phyloP scores from a whole-genome alignment of 2,113 vertebrate species.

The Phrynosoma blainvillii region DNA sequence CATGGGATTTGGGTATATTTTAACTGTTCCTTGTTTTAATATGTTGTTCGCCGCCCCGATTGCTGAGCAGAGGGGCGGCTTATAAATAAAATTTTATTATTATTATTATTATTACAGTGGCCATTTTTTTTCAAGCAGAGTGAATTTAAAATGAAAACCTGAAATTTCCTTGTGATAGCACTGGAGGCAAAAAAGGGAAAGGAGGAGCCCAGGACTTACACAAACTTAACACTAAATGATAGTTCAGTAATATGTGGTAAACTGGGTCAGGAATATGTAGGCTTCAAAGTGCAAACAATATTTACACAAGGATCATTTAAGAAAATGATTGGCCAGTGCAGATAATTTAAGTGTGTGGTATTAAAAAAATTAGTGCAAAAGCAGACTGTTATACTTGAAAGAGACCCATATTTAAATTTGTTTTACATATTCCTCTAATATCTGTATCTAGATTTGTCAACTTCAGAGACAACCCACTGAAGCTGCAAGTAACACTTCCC shows the following conservation, averaged over 20 bases:
- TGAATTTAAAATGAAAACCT: neutral
- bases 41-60: no score
- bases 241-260: neutral
- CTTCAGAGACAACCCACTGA: conserved; percentile 94
- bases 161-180: neutral
- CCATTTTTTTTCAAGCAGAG: no score
- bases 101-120: no score
- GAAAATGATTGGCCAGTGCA: neutral
- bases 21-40: no score
- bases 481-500: conserved; percentile 82
- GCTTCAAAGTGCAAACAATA: neutral
- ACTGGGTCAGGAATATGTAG: neutral
- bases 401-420: no score
- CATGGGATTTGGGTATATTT: no score
- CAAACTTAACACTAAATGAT: neutral
- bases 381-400: conserved; percentile 28
- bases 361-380: neutral
- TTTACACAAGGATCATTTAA: neutral
- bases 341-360: no score
- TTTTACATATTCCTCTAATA: conserved; percentile 46
- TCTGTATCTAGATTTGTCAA: conserved; percentile 90
- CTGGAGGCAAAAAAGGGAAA: neutral
- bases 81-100: no score
- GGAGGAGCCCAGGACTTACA: neutral
- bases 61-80: no score